phyloP scores from a whole-genome alignment of 92 coral and sea anemone species.

The Diadumene lineata region DNA sequence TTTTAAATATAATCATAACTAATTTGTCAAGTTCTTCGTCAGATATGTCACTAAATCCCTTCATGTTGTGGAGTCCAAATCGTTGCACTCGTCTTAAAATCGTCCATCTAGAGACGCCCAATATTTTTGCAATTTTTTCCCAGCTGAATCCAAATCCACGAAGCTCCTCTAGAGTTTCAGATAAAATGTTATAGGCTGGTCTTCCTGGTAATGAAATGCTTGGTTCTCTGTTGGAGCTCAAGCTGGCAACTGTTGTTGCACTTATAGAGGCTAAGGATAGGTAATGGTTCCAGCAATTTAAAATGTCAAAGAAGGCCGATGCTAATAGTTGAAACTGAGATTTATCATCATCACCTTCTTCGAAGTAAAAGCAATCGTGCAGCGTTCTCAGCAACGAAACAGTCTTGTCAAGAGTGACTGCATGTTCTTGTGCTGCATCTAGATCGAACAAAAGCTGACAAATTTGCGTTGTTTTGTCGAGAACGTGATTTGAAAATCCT shows the following conservation, averaged over 20 bases:
- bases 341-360: background rate
- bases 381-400: background rate
- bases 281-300: conserved; percentile 22
- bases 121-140: conserved; percentile 16
- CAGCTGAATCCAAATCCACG: conserved; percentile 41
- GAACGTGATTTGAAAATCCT: background rate
- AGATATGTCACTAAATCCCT: background rate
- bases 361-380: background rate
- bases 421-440: background rate
- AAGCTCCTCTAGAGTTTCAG: conserved; percentile 52
- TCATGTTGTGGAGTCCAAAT: conserved; percentile 12
- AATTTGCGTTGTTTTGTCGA: background rate
- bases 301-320: conserved; percentile 32
- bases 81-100: conserved; percentile 28
- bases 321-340: conserved; percentile 12
- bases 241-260: conserved; percentile 26
- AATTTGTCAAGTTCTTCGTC: conserved; percentile 18
- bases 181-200: conserved; percentile 33
- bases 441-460: background rate
- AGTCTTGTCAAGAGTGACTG: background rate
- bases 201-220: conserved; percentile 25
- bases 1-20: background rate
- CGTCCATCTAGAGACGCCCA: conserved; percentile 44
- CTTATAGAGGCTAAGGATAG: conserved; percentile 18
- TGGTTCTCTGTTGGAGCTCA: conserved; percentile 6